Evolutionary conservation across 1,140 invertebrate genomes (phyloP).

Genomic region (Danaus plexippus): DNA sequence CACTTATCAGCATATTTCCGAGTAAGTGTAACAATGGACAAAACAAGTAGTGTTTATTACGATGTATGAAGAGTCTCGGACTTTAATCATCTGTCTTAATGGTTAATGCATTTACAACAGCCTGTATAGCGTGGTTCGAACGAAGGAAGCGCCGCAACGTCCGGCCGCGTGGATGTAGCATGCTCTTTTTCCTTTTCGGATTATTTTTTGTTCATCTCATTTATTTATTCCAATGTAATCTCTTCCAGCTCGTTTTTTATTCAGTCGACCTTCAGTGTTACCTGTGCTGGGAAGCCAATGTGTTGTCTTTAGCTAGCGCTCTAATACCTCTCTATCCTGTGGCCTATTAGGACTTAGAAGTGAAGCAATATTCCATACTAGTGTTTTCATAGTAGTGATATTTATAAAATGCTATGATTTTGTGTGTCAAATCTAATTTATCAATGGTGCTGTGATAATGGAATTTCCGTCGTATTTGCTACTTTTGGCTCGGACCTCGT

Average conservation of each 20-base stretch:
- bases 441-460: conserved; percentile 55
- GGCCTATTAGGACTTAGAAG: no score
- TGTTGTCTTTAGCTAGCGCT: conserved; percentile 35
- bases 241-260: conserved; percentile 71
- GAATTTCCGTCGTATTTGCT: conserved; percentile 63
- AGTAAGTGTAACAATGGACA: conserved; percentile 31
- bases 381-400: no score
- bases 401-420: conserved; percentile 21
- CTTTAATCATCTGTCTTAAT: conserved; percentile 4
- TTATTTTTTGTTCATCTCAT: conserved; percentile 72
- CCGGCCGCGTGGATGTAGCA: conserved; percentile 69
- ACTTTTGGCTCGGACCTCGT: conserved; percentile 52
- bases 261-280: conserved; percentile 71
- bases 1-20: conserved; percentile 33
- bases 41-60: conserved; percentile 12
- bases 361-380: no score
- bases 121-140: conserved; percentile 48
- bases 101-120: conserved; percentile 26
- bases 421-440: conserved; percentile 13
- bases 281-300: conserved; percentile 64
- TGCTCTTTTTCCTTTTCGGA: conserved; percentile 66
- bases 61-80: conserved; percentile 9
- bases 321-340: conserved; percentile 12
- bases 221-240: conserved; percentile 74
- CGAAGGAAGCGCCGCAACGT: conserved; percentile 68